phyloP scores from a whole-genome alignment of 2,797 vertebrate species.

The Characodon lateralis region DNA sequence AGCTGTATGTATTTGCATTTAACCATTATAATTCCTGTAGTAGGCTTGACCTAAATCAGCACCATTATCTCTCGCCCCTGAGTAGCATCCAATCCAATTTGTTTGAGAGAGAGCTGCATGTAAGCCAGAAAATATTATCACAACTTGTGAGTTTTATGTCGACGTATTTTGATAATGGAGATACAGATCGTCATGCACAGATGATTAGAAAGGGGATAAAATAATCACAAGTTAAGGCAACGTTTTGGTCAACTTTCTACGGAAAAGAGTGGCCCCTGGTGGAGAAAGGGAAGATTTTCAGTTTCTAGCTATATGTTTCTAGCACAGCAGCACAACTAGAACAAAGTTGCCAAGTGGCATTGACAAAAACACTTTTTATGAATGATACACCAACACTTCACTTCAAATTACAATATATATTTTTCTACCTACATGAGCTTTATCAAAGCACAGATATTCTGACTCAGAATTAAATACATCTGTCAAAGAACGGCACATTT shows the following conservation, averaged over 20 bases:
- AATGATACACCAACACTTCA: neutral
- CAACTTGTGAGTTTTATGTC: neutral
- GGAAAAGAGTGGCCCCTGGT: constrained; percentile 40
- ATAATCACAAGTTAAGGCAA: neutral
- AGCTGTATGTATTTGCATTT: too few relatives aligned
- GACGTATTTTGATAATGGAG: neutral
- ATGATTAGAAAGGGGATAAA: neutral
- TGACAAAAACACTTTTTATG: neutral
- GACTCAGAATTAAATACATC: neutral
- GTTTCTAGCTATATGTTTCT: neutral
- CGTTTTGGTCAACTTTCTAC: neutral
- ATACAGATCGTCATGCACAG: neutral
- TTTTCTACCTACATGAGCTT: neutral
- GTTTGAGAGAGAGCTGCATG: neutral
- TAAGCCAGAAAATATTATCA: neutral
- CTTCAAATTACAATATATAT: neutral
- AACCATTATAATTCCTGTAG: too few relatives aligned
- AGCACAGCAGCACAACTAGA: neutral
- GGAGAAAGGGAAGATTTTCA: constrained; percentile 5
- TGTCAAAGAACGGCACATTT: neutral
- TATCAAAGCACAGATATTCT: neutral
- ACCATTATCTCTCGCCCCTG: neutral
- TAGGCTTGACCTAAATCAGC: too few relatives aligned
- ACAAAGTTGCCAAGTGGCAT: neutral
- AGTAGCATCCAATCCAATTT: neutral